Base-by-base conservation (phyloP, 2,113 vertebrate genomes). In the Festucalex cinctus region DNA sequence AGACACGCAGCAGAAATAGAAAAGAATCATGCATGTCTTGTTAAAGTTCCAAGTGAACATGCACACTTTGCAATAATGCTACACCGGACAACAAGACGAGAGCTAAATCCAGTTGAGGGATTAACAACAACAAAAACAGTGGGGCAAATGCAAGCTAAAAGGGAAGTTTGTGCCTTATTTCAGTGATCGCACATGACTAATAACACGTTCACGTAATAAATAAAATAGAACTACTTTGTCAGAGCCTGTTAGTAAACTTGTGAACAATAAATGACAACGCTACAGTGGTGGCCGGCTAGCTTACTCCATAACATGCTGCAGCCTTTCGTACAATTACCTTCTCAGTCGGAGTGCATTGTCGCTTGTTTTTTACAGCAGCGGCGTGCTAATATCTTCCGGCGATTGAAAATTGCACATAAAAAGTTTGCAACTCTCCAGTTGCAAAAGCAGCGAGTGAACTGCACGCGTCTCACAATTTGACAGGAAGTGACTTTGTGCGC, bases 371-470 rank as follows among this genome's bases (percentile, higher is more conserved):
- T 35, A 24, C 54, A 61, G 1, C 26, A 9, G 6, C 20, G 6
- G 44, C 56, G 51, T 9, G 32, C 4, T 2, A 26, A 17, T 41
- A 66, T 60, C 9, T 41, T 51, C 44, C 19, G 41, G 54, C 58
- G 36, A 37, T 19, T 66, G 62, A 79, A 62, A 26, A 70, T 48
- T 41, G 62, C 76, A 68, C 48, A 32, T 78, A 83, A 85, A 89
- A 90, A 93, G 82, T 90, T 92, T 89, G 77, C 85, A 91, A 92
- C 88, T 91, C 86, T 74, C 59, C 72, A 62, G 77, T 84, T 81
- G 80, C 75, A 86, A 88, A 90, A 88, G 77, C 81, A 86, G 39
- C 6, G 14, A 41, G 37, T 63, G 71, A 71, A 83, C 85, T 91
- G 91, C 90, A 90, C 73, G 82, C 73, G 77, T 70, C 70, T 24